Base-by-base conservation (phyloP, 2,888 invertebrate genomes). In the Cotesia congregata region DNA sequence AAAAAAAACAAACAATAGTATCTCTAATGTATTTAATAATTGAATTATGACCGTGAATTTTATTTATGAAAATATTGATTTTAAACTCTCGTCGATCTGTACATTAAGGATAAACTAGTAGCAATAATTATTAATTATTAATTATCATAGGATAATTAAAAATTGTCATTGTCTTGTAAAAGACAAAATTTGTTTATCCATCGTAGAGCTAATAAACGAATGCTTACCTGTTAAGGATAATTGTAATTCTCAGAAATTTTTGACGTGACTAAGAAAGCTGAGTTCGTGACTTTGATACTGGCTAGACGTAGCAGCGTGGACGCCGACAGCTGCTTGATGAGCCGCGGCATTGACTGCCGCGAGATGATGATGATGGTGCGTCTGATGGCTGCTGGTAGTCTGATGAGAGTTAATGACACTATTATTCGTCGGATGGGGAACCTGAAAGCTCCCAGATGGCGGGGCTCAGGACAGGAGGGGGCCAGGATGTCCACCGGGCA, bases 391-490 rank as follows among this genome's bases (percentile, higher is more conserved):
- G 62, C 78, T 78, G 41, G 84, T 78, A 40, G 84, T 85, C 71
- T 67, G 41, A 80, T 88, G 88, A 64, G 87, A 83, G 72, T 88
- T 89, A 79, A 89, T 86, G 77, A 89, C 84, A 79, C 87, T 89
- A 79, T 87, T 88, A 50, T 50, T 65, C 6, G 17, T 65, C n/a
- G 88, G 87, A 79, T 89, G 87, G 89, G 90, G 88, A 90, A 88
- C 89, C 77, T 89, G 87, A 71, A 88, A 87, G 89, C 88, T 89
- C 90, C 90, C 90, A 80, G 88, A 87, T 87, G 89, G 89, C 89
- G 89, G 88, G 86, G 88, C 90, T 90, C 90, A 90, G 89, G 90
- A 90, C 81, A 90, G 85, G 81, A 88, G 88, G 39, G 87, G 83
- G 76, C 88, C 88, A 59, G 89, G 86, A 83, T 89, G 89, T 67